phyloP scores from a whole-genome alignment of 1,140 invertebrate species.

The Drosophila pandora region DNA sequence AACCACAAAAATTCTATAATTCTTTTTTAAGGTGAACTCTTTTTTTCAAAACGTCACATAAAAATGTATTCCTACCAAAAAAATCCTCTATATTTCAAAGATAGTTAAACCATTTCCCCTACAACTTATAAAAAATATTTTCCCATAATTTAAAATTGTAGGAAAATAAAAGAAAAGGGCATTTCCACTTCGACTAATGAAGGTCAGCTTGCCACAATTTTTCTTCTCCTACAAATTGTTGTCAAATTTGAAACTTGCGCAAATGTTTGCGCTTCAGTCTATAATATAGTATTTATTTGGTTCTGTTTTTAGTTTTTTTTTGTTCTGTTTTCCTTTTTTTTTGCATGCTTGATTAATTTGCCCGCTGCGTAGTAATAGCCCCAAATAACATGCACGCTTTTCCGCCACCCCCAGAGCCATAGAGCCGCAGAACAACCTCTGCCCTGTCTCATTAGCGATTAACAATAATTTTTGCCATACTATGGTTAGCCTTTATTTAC shows the following conservation, averaged over 20 bases:
- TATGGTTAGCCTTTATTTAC: conserved; percentile 63
- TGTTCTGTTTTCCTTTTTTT: conserved; percentile 43
- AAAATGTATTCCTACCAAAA: no score
- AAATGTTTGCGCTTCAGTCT: conserved; percentile 45
- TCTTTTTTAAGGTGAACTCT: no score
- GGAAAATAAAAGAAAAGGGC: not conserved
- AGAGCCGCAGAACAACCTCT: conserved; percentile 13
- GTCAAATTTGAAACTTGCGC: conserved; percentile 64
- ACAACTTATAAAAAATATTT: no score
- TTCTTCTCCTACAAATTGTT: conserved; percentile 50
- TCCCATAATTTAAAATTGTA: no score
- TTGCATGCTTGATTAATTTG: conserved; percentile 79
- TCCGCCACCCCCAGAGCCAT: not conserved
- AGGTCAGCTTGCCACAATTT: not conserved
- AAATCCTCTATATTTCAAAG: no score
- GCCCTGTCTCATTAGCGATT: conserved; percentile 69
- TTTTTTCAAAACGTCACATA: no score
- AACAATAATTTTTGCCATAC: conserved; percentile 58
- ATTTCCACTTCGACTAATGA: conserved; percentile 10
- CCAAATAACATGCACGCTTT: conserved; percentile 44
- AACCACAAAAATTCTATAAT: no score
- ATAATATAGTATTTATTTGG: conserved; percentile 1
- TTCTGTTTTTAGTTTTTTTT: conserved; percentile 12
- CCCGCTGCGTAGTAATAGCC: conserved; percentile 70
- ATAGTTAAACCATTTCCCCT: no score